Conservation (phyloP, 2,888 invertebrate species). For the Calliscelio sp. region DNA sequence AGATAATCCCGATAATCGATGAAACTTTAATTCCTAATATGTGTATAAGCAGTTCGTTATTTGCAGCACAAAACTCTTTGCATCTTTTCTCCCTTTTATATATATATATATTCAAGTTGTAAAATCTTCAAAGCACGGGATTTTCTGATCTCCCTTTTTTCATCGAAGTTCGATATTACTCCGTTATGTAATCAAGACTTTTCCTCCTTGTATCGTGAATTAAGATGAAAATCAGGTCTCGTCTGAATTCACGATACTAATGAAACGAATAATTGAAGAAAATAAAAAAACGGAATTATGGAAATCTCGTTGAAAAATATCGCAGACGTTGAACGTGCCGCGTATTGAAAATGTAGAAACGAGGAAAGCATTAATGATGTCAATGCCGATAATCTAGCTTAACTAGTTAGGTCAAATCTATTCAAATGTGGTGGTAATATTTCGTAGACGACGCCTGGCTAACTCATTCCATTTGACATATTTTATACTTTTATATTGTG, state of each 20-base stretch:
- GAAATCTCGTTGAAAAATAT: slow-evolving; percentile 46
- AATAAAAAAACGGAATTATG: slow-evolving; percentile 21
- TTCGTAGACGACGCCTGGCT: slow-evolving; percentile 68
- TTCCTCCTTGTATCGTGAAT: slow-evolving; percentile 43
- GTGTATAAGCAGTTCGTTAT: neutral
- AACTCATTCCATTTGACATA: slow-evolving; percentile 77
- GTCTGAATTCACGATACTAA: slow-evolving; percentile 50
- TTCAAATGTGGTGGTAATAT: slow-evolving; percentile 30
- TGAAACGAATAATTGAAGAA: slow-evolving; percentile 37
- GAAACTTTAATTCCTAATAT: neutral
- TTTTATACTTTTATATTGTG: slow-evolving; percentile 86
- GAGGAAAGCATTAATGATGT: slow-evolving; percentile 49
- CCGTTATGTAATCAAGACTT: slow-evolving; percentile 44
- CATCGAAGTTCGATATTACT: slow-evolving; percentile 42
- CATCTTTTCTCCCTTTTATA: neutral
- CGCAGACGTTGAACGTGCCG: slow-evolving; percentile 38
- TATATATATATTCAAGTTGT: slow-evolving; percentile 8
- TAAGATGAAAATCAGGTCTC: slow-evolving; percentile 49
- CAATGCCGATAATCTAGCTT: slow-evolving; percentile 43
- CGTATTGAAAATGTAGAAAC: slow-evolving; percentile 34
- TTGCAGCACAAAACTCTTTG: neutral
- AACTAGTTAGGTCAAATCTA: slow-evolving; percentile 30
- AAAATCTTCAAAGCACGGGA: slow-evolving; percentile 3
- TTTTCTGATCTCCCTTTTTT: slow-evolving; percentile 15
- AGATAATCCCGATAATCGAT: slow-evolving; percentile 2